Percentiles rank a stretch among this genome's conserved stretches.
These are phyloP conservation scores for Diorhabda sublineata DNA, from an alignment of 1,140 invertebrate genomes.

Conservation along the genomic window DNA sequence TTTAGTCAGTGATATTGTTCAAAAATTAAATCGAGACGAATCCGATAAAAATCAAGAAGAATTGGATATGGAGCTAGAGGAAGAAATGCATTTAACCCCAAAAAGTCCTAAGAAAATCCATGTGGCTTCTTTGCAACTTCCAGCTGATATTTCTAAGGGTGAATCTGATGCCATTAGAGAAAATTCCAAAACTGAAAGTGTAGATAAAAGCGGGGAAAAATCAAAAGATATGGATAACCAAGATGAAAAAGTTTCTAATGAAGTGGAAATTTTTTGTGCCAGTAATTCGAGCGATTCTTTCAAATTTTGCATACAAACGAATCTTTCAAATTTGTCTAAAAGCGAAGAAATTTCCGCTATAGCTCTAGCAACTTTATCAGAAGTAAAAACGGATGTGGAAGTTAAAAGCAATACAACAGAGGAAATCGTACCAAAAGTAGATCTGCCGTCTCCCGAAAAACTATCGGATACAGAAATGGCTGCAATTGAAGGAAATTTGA, in stretches of 20 bases:
- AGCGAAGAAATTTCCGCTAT: constrained; percentile 33
- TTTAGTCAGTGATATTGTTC: background rate
- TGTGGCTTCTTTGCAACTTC: background rate
- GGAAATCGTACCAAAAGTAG: background rate
- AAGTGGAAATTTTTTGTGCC: constrained; percentile 18
- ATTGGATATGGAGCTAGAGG: constrained; percentile 11
- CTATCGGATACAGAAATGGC: constrained; percentile 32
- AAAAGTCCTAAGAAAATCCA: constrained; percentile 5
- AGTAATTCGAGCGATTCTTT: constrained; percentile 6
- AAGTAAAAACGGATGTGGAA: constrained; percentile 13
- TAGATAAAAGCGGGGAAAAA: background rate
- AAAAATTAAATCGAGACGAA: constrained; percentile 4
- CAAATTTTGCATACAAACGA: constrained; percentile 25
- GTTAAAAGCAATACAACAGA: constrained; percentile 2
- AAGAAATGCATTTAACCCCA: background rate
- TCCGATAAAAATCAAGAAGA: constrained; percentile 8
- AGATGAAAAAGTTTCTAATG: constrained; percentile 6
- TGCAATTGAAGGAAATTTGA: constrained; percentile 39
- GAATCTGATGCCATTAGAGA: background rate
- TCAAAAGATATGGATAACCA: background rate
- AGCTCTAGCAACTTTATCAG: constrained; percentile 27
- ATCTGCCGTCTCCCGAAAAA: background rate
- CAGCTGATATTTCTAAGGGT: background rate
- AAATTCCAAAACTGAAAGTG: background rate
- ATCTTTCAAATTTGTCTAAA: constrained; percentile 24